phyloP scores from a whole-genome alignment of 2,888 invertebrate species.

The Portevinia maculata region DNA sequence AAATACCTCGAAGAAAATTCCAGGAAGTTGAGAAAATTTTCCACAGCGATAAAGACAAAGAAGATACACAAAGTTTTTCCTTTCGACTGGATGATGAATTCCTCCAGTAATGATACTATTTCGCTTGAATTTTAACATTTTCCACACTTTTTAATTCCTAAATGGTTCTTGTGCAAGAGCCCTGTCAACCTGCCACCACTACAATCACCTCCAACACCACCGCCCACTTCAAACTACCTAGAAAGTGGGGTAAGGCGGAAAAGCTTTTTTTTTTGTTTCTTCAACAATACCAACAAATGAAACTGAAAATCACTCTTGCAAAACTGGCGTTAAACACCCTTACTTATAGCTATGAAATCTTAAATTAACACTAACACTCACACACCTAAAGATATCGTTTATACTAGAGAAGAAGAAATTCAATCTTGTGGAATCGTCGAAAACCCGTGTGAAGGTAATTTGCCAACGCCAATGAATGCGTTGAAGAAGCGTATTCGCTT shows the following conservation, averaged over 20 bases:
- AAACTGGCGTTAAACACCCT: constrained; percentile 14
- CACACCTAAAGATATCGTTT: too few species aligned
- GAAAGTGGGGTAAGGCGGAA: constrained; percentile 14
- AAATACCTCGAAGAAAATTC: not conserved
- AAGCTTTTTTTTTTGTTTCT: constrained; percentile 12
- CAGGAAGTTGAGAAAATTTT: constrained; percentile 36
- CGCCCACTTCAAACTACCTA: not conserved
- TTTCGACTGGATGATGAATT: constrained; percentile 50
- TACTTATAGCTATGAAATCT: not conserved
- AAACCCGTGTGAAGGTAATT: constrained; percentile 33
- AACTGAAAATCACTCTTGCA: constrained; percentile 36
- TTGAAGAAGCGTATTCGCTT: not conserved
- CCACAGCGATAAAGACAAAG: constrained; percentile 24
- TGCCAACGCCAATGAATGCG: constrained; percentile 26
- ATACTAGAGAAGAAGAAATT: not conserved
- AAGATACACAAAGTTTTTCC: constrained; percentile 19
- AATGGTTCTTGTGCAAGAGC: constrained; percentile 11
- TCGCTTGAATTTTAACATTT: constrained; percentile 21
- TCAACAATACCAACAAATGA: constrained; percentile 15
- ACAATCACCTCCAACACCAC: not conserved
- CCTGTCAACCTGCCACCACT: constrained; percentile 1
- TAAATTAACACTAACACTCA: too few species aligned
- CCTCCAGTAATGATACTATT: constrained; percentile 42
- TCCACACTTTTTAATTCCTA: constrained; percentile 43
- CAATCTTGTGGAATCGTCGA: constrained; percentile 19